These are phyloP conservation scores for Recurvirostra avosetta DNA, from an alignment of 2,113 vertebrate species.

Conservation along the genomic window DNA sequence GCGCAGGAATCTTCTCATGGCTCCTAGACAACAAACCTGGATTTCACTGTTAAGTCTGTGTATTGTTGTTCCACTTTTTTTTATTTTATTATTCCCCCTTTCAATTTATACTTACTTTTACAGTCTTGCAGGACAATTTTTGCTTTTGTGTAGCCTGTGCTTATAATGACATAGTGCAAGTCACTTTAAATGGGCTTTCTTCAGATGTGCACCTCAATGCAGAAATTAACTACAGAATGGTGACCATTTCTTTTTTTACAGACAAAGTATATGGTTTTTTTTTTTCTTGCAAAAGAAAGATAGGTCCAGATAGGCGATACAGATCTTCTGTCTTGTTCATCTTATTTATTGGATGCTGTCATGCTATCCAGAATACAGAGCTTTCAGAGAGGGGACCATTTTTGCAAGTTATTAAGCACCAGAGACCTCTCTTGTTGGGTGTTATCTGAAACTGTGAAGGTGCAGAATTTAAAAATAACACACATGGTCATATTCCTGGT, in stretches of 20 bases:
- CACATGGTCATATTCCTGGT: neutral
- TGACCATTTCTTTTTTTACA: neutral
- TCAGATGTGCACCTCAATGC: neutral
- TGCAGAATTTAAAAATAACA: neutral
- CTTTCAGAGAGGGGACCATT: neutral
- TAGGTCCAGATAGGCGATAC: neutral
- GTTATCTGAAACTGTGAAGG: neutral
- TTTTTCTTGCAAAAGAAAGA: neutral
- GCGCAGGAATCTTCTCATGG: neutral
- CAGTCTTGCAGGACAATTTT: neutral
- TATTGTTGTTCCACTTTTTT: neutral
- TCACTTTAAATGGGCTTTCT: neutral
- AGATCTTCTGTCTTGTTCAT: neutral
- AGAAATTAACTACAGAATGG: neutral
- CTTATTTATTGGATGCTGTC: neutral
- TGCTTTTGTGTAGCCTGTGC: neutral
- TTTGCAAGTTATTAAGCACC: neutral
- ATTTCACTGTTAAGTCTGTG: neutral
- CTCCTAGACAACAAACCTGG: neutral
- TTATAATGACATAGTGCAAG: neutral
- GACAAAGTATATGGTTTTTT: neutral
- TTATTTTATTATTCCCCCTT: neutral
- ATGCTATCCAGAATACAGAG: neutral
- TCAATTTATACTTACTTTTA: neutral
- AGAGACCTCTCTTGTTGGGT: neutral